A percentile compares a stretch with the other conserved stretches of the same genome.
phyloP scores from a whole-genome alignment of 30 jellyfish, hydroid and myxozoan species.

The Calvadosia cruxmelitensis region DNA sequence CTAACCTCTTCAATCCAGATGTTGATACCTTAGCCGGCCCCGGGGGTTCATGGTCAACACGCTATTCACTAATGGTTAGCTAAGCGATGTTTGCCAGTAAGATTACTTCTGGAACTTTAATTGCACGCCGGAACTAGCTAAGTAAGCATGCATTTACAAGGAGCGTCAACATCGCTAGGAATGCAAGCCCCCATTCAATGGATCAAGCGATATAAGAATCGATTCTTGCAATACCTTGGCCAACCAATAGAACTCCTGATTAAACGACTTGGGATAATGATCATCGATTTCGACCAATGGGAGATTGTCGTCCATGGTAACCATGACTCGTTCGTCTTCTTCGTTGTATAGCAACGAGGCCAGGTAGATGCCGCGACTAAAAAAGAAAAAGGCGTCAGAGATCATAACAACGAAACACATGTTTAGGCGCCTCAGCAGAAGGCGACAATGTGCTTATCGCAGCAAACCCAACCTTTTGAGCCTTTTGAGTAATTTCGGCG shows the following conservation, averaged over 20 bases:
- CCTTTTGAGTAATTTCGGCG: conserved; percentile 78
- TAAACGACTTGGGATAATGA: conserved; percentile 66
- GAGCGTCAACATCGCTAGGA: too few relatives aligned
- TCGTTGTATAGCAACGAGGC: conserved; percentile 83
- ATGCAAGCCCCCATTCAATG: too few relatives aligned
- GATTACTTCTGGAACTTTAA: too few relatives aligned
- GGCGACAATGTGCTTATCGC: neutral
- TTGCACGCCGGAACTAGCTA: too few relatives aligned
- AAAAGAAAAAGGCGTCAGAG: neutral
- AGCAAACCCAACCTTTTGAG: conserved; percentile 89
- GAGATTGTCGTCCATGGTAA: conserved; percentile 85
- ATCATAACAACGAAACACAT: neutral
- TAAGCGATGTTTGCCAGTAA: too few relatives aligned
- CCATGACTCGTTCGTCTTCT: conserved; percentile 76
- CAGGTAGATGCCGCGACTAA: conserved; percentile 86
- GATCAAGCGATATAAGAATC: neutral
- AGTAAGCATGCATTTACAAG: too few relatives aligned
- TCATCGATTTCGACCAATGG: conserved; percentile 97
- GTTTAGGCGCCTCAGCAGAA: neutral
- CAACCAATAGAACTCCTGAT: conserved; percentile 91
- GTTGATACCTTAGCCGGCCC: too few relatives aligned
- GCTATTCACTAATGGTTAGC: too few relatives aligned
- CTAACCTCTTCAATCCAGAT: too few relatives aligned
- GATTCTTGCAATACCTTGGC: conserved; percentile 57
- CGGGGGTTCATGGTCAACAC: too few relatives aligned